A percentile compares a stretch with the other conserved stretches of the same genome.
Evolutionary conservation across 2,888 invertebrate genomes (phyloP).

Genomic region (Pachymerium ferrugineum): DNA sequence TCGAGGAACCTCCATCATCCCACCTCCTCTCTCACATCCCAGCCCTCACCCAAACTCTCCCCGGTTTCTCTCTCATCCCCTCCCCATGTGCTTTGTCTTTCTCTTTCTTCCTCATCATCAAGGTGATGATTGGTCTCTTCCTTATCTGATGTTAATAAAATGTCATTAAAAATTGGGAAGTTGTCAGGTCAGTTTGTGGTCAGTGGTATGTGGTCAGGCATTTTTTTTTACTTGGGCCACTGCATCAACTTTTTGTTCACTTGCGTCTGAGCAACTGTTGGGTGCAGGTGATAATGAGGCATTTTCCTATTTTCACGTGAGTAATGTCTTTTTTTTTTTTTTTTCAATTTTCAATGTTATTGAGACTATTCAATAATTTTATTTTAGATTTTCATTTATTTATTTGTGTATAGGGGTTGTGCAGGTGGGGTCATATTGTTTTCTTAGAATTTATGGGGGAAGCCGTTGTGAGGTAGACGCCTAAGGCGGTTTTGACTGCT

Average conservation of each 20-base stretch:
- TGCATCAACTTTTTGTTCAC: neutral
- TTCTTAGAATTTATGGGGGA: neutral
- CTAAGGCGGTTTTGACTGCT: conserved; percentile 5
- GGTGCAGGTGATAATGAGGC: neutral
- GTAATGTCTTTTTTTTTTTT: neutral
- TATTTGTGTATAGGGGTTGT: too few relatives aligned
- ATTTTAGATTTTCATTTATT: too few relatives aligned
- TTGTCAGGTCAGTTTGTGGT: conserved; percentile 27
- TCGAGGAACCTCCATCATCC: neutral
- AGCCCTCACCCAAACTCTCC: neutral
- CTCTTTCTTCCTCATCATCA: neutral
- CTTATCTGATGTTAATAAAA: conserved; percentile 19
- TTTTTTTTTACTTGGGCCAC: neutral
- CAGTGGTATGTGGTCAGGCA: conserved; percentile 22
- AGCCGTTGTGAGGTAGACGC: neutral
- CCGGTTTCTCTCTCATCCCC: neutral
- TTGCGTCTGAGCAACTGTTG: neutral
- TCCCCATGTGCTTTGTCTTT: neutral
- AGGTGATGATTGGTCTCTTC: conserved; percentile 15
- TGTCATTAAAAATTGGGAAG: conserved; percentile 1
- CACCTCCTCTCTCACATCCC: neutral
- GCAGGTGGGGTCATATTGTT: neutral
- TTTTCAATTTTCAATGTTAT: neutral
- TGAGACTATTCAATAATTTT: neutral
- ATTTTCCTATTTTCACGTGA: neutral